Percentiles rank a stretch among this genome's conserved stretches.
Conservation (phyloP, 2,113 vertebrate genomes). For the Hyaena hyaena region DNA sequence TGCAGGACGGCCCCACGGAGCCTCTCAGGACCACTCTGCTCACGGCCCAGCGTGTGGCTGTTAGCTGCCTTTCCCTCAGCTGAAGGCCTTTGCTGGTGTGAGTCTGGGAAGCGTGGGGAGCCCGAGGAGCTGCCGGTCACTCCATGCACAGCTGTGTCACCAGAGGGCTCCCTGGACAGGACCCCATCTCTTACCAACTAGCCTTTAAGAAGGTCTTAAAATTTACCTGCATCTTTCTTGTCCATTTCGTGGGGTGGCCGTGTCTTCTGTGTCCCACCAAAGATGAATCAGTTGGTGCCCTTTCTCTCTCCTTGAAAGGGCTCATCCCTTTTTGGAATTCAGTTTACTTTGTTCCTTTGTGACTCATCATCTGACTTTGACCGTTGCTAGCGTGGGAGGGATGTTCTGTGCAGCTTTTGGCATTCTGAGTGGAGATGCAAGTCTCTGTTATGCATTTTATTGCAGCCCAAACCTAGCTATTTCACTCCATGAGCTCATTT, state of each 20-base stretch:
- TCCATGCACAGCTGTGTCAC: not conserved
- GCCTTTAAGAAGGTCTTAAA: not conserved
- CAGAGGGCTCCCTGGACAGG: not conserved
- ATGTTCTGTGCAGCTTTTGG: not conserved
- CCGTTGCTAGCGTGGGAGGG: not conserved
- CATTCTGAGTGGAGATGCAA: not conserved
- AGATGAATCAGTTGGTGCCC: not conserved
- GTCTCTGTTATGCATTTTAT: not conserved
- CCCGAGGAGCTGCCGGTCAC: not conserved
- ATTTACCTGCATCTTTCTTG: not conserved
- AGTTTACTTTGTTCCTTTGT: not conserved
- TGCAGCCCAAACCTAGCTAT: not conserved
- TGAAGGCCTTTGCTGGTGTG: too few relatives aligned
- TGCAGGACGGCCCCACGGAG: not conserved
- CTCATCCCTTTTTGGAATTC: not conserved
- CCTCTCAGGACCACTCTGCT: not conserved
- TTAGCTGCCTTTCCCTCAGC: not conserved
- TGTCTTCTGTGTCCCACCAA: not conserved
- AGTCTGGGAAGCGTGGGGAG: not conserved
- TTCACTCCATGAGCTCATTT: not conserved
- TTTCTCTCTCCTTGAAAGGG: not conserved
- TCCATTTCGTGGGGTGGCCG: too few relatives aligned
- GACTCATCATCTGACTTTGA: not conserved
- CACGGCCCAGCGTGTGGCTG: accelerated
- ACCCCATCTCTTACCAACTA: too few relatives aligned